A percentile compares a stretch with the other conserved stretches of the same genome.
Conservation (phyloP, 2,797 vertebrate species). For the Phoebastria nigripes region DNA sequence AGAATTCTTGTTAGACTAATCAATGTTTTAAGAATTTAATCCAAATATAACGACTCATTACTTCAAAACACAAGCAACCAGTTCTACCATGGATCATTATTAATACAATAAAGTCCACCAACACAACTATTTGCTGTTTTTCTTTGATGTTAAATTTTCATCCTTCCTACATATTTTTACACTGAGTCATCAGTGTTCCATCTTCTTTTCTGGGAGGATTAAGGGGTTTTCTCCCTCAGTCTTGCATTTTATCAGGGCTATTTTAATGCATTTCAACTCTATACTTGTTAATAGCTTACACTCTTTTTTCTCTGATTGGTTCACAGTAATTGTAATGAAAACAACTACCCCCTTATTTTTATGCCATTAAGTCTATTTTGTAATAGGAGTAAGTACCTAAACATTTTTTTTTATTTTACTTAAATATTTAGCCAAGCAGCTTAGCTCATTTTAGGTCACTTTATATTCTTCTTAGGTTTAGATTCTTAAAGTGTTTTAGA, state of each 20-base stretch:
- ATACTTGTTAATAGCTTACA: background rate
- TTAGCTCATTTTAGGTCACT: background rate
- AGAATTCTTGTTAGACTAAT: background rate
- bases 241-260: background rate
- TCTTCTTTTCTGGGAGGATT: background rate
- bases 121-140: background rate
- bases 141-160: background rate
- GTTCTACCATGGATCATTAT: background rate
- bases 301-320: background rate
- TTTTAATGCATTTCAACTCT: background rate
- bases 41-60: background rate
- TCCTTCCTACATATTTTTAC: background rate
- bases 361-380: background rate
- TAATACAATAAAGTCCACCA: background rate
- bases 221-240: background rate
- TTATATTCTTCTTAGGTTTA: background rate
- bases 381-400: background rate
- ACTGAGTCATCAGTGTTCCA: rapidly evolving
- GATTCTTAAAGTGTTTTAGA: background rate
- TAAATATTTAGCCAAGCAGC: background rate
- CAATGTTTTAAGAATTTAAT: background rate
- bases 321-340: background rate
- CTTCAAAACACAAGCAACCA: background rate
- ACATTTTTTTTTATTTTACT: background rate
- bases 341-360: background rate